Evolutionary conservation across 2,113 vertebrate genomes (phyloP), one percentile per base, ranked within the genome.

Genomic region (Hylia prasina): DNA sequence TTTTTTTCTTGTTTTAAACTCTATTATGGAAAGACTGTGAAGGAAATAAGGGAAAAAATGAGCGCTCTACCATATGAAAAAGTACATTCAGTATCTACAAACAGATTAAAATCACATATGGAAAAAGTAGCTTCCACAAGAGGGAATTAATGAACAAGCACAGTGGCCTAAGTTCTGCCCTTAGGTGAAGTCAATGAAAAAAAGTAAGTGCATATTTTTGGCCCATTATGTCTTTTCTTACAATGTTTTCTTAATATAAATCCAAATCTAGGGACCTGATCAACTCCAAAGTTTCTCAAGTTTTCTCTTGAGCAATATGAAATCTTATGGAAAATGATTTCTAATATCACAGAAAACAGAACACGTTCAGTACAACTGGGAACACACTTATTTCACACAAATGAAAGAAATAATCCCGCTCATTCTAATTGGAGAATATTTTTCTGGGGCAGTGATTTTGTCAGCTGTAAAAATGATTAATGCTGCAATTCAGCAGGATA

Each of bases 401-500:
- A 96, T 71, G 90, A 96, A 97, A 95, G 96, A 93, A 96, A 96
- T 95, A 97, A 97, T 97, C 96, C 88, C 0, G 7, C 58, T 96
- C 89, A 42, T 96, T 95, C 92, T 96, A 97, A 97, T 96, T 95
- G 96, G 90, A 96, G 95, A 95, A 97, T 97, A 96, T 97, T 97
- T 97, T 97, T 97, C 96, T 92, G 92, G 93, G 94, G 96, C 96
- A 94, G 90, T 96, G 96, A 96, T 97, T 97, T 94, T 97, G 94
- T 95, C 90, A 94, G 96, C 88, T 94, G 93, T 96, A 96, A 97
- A 97, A 96, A 94, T 97, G 96, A 96, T 96, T 97, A 97, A 97
- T 95, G 80, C 88, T 54, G 79, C 75, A 95, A 96, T 96, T 96
- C 90, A 92, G 85, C 76, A 60, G 90, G 96, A 96, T 96, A 93